Percentiles rank a stretch among this genome's conserved stretches.
phyloP scores from a whole-genome alignment of 1,140 invertebrate genomes.

The Pachyrhynchus sulphureomaculatus region DNA sequence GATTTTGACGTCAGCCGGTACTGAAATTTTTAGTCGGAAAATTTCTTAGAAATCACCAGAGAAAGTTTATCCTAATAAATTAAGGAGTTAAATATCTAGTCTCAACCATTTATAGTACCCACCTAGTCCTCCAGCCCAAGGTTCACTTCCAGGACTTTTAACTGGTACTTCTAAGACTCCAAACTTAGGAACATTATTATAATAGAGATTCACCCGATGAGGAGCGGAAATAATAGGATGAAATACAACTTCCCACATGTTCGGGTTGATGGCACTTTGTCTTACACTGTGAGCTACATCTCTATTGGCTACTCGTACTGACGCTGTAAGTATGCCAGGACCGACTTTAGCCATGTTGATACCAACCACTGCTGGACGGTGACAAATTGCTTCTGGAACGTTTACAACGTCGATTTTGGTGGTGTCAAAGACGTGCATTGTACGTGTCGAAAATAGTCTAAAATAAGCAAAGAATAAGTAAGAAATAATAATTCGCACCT shows the following conservation, averaged over 20 bases:
- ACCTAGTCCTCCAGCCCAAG: conserved; percentile 49
- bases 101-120: too few species aligned
- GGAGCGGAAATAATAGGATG: conserved; percentile 78
- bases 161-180: conserved; percentile 56
- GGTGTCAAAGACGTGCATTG: conserved; percentile 85
- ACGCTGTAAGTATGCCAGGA: conserved; percentile 75
- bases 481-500: too few species aligned
- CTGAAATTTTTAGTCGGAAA: too few species aligned
- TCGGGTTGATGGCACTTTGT: conserved; percentile 64
- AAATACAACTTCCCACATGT: conserved; percentile 80
- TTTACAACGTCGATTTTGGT: conserved; percentile 66
- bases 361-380: conserved; percentile 70
- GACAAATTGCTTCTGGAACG: conserved; percentile 65
- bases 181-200: conserved; percentile 68
- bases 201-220: conserved; percentile 78
- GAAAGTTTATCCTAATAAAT: too few species aligned
- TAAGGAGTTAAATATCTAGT: too few species aligned
- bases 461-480: neutral
- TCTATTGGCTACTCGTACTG: conserved; percentile 72
- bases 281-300: conserved; percentile 78
- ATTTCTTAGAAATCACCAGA: too few species aligned
- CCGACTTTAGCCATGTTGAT: conserved; percentile 75
- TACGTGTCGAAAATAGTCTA: conserved; percentile 51
- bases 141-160: conserved; percentile 66
- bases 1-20: too few species aligned